Base-by-base conservation (phyloP, 1,140 invertebrate genomes). In the Hyphantria cunea region DNA sequence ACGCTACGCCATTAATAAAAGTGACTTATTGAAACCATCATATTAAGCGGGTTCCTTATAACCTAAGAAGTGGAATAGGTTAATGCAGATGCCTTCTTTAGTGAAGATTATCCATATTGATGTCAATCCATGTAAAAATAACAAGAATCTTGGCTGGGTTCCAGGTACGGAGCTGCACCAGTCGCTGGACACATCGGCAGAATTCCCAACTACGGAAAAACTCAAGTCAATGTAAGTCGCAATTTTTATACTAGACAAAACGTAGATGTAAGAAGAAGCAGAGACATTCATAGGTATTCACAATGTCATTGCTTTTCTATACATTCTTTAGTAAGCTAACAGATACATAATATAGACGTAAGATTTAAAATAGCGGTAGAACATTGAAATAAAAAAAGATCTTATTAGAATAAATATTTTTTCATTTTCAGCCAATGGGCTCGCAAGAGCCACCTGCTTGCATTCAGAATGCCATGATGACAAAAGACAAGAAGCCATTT, bases 401-500 rank as follows among this genome's bases (percentile, higher is more conserved):
- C 6, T 13, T 14, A 3, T 5, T 11, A 34, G 13, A 5, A 41
- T 25, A 59, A 41, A 52, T 32, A 14, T 25, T 50, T 68, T 68
- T 68, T 52, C 34, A 70, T 65, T 89, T 90, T 51, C 84, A 91
- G 87, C 82, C 84, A 45, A 84, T 87, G 79, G 81, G 86, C 6
- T 69, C 51, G 45, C 62, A 88, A 13, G 96, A 96, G 80, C 96
- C 97, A 45, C 97, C 97, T 59, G 94, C 95, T 42, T 96, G 96
- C 48, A 96, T 98, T 31, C 96, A 98, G 79, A 97, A 97, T 77
- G 96, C 97, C 5, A 97, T 98, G 96, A 95, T 97, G 94, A 97
- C 96, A 65, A 97, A 98, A 91, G 97, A 98, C 82, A 98, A 98
- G 86, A 98, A 97, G 81, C 97, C 97, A 0, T 98, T 98, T 83